phyloP scores from a whole-genome alignment of 2,113 vertebrate species.

The Capreolus pygargus region DNA sequence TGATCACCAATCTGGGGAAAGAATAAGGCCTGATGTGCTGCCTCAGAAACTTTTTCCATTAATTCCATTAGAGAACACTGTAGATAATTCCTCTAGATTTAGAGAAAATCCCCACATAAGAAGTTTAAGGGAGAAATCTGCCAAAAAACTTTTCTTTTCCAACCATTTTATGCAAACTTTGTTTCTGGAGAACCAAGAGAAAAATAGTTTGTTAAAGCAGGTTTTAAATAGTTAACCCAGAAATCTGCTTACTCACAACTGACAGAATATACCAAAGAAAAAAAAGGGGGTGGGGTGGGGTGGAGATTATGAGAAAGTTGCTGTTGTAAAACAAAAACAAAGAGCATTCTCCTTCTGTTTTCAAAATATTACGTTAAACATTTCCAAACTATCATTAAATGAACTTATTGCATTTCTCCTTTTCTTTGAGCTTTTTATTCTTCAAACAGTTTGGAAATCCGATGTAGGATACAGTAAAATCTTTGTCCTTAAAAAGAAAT shows the following conservation, averaged over 20 bases:
- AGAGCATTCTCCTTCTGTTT: not conserved
- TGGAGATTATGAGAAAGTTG: not conserved
- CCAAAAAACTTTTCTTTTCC: conserved; percentile 55
- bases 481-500: conserved; percentile 36
- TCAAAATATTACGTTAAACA: conserved; percentile 34
- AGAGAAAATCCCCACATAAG: conserved; percentile 51
- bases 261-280: not conserved
- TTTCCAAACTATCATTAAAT: conserved; percentile 29
- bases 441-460: conserved; percentile 42
- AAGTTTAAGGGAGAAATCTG: conserved; percentile 56
- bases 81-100: not conserved
- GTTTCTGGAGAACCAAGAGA: conserved; percentile 68
- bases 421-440: conserved; percentile 38
- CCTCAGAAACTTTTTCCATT: conserved; percentile 23
- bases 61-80: not conserved
- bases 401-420: conserved; percentile 15
- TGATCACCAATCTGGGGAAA: not conserved
- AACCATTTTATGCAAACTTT: conserved; percentile 40
- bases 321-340: not conserved
- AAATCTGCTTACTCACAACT: not conserved
- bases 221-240: conserved; percentile 19
- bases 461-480: conserved; percentile 50
- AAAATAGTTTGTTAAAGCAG: conserved; percentile 3
- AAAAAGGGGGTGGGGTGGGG: not conserved
- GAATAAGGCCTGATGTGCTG: not conserved